Percentiles rank a stretch among this genome's conserved stretches.
Evolutionary conservation across 2,797 vertebrate genomes (phyloP).

Genomic region (Alectoris magna): DNA sequence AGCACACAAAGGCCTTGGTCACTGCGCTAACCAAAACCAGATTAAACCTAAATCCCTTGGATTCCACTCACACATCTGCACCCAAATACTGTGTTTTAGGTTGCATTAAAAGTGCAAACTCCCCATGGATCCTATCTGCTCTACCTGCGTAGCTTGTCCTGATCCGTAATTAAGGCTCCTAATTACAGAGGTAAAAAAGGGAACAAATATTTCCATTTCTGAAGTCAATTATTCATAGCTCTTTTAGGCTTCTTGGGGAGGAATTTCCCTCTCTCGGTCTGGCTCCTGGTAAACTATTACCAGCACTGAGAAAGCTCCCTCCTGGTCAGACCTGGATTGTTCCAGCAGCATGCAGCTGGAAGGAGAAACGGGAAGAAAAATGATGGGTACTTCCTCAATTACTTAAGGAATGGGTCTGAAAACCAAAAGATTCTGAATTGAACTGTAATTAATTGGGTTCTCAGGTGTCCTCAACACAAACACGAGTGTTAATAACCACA

Average conservation of each 20-base stretch:
- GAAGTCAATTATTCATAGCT: background rate
- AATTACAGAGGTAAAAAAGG: background rate
- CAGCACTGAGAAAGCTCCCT: background rate
- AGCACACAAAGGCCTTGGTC: background rate
- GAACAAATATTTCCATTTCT: background rate
- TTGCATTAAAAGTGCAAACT: background rate
- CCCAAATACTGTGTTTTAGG: background rate
- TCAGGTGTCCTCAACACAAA: background rate
- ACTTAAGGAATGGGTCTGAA: background rate
- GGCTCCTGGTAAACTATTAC: background rate
- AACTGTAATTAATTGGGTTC: background rate
- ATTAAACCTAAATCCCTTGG: background rate
- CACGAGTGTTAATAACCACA: background rate
- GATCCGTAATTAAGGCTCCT: background rate
- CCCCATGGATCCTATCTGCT: background rate
- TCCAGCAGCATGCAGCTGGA: accelerated
- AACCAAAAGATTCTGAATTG: background rate
- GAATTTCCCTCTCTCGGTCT: background rate
- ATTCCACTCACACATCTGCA: background rate
- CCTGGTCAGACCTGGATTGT: background rate
- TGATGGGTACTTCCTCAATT: background rate
- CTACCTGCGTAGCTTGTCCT: background rate
- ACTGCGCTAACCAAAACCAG: background rate
- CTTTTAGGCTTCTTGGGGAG: background rate
- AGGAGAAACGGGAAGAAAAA: background rate